Conservation (phyloP, 2,797 vertebrate genomes). For the Denticeps clupeoides region DNA sequence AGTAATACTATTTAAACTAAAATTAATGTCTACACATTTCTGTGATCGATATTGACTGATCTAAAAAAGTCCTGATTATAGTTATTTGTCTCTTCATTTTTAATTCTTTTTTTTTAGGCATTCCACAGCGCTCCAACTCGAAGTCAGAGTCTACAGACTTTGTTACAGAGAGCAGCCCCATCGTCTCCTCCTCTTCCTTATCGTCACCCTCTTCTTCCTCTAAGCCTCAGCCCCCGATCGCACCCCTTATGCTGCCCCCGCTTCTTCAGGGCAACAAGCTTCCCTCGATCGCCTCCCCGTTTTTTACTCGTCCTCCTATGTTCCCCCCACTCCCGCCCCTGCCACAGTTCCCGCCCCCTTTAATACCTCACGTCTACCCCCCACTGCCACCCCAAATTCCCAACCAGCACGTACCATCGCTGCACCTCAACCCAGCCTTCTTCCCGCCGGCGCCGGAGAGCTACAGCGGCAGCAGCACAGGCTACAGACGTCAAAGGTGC, state of each 20-base stretch:
- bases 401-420: slow-evolving; percentile 53
- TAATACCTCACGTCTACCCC: slow-evolving; percentile 30
- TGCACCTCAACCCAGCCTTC: slow-evolving; percentile 81
- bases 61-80: no score
- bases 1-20: no score
- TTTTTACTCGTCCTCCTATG: slow-evolving; percentile 54
- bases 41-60: no score
- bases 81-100: no score
- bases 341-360: slow-evolving; percentile 20
- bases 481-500: slow-evolving; percentile 48
- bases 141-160: slow-evolving; percentile 59
- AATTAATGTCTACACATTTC: no score
- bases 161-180: slow-evolving; percentile 37
- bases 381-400: slow-evolving; percentile 60
- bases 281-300: slow-evolving; percentile 60
- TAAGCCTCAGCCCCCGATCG: slow-evolving; percentile 37
- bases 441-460: slow-evolving; percentile 53
- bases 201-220: slow-evolving; percentile 34
- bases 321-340: slow-evolving; percentile 44
- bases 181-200: slow-evolving; percentile 38
- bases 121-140: slow-evolving; percentile 66
- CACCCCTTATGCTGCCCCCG: slow-evolving; percentile 30
- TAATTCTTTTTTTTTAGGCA: slow-evolving; percentile 49
- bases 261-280: slow-evolving; percentile 50
- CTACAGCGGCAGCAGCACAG: slow-evolving; percentile 38